These are phyloP conservation scores for Cabera pusaria DNA, from an alignment of 2,888 invertebrate genomes.

Conservation along the genomic window DNA sequence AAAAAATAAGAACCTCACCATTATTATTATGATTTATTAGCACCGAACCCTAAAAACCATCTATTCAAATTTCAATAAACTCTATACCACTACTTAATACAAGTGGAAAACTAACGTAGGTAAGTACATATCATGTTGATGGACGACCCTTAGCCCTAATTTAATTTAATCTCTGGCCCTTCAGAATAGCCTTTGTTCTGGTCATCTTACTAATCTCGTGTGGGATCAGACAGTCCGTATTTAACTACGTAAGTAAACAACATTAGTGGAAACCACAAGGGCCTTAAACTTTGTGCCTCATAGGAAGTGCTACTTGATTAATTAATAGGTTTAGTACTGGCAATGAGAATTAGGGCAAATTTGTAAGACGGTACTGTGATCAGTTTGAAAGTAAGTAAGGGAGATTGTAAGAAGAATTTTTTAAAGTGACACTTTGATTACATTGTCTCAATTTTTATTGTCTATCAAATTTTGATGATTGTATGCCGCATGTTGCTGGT, in stretches of 20 bases:
- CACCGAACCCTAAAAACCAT: too few species aligned
- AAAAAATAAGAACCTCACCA: too few species aligned
- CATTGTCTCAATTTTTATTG: too few species aligned
- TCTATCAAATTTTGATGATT: too few species aligned
- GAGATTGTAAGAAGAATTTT: too few species aligned
- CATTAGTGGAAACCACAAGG: constrained; percentile 60
- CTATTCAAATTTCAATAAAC: too few species aligned
- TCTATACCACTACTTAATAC: too few species aligned
- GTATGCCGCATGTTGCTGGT: too few species aligned
- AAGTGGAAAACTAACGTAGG: too few species aligned
- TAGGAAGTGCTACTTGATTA: constrained; percentile 52
- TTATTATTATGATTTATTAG: too few species aligned
- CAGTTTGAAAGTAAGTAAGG: too few species aligned
- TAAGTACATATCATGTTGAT: background rate
- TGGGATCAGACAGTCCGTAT: constrained; percentile 45
- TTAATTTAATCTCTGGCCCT: constrained; percentile 9
- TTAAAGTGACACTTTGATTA: too few species aligned
- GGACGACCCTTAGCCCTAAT: constrained; percentile 1
- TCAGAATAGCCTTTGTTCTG: constrained; percentile 22
- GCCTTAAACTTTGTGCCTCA: constrained; percentile 49
- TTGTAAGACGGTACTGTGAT: constrained; percentile 39
- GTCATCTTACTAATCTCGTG: constrained; percentile 39
- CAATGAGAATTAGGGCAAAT: constrained; percentile 49
- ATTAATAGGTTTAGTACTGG: constrained; percentile 54
- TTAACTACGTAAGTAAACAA: constrained; percentile 68